A percentile compares a stretch with the other conserved stretches of the same genome.
Conservation (phyloP, 2,888 invertebrate species). For the Heliconius charithonia region DNA sequence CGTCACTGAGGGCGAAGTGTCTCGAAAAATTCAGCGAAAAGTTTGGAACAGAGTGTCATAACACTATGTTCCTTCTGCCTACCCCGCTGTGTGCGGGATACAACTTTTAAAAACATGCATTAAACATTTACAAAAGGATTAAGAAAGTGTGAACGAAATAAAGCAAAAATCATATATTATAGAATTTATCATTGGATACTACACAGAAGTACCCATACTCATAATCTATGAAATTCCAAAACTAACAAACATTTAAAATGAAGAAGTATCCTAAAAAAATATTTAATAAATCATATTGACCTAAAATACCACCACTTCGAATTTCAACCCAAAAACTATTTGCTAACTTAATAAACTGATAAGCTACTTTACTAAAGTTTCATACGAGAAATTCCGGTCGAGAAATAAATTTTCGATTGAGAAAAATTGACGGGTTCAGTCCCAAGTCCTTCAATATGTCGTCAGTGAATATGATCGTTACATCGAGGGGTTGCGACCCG, state of each 20-base stretch:
- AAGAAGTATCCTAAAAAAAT: neutral
- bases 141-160: too few relatives aligned
- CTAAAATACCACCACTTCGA: neutral
- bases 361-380: slow-evolving; percentile 35
- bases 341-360: slow-evolving; percentile 30
- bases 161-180: too few relatives aligned
- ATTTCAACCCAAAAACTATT: slow-evolving; percentile 19
- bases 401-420: slow-evolving; percentile 39
- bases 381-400: slow-evolving; percentile 26
- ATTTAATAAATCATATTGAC: slow-evolving; percentile 1
- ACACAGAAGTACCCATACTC: too few relatives aligned
- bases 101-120: neutral
- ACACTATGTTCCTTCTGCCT: too few relatives aligned
- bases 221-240: neutral
- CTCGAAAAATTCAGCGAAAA: too few relatives aligned
- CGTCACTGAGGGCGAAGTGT: too few relatives aligned
- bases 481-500: slow-evolving; percentile 37
- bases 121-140: too few relatives aligned
- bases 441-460: slow-evolving; percentile 39
- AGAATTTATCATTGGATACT: too few relatives aligned
- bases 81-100: neutral
- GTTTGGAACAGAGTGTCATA: neutral
- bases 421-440: slow-evolving; percentile 39
- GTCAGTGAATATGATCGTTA: slow-evolving; percentile 39
- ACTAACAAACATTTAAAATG: neutral